A percentile compares a stretch with the other conserved stretches of the same genome.
phyloP scores from a whole-genome alignment of 2,888 invertebrate genomes.

The Isotomurus palustris region DNA sequence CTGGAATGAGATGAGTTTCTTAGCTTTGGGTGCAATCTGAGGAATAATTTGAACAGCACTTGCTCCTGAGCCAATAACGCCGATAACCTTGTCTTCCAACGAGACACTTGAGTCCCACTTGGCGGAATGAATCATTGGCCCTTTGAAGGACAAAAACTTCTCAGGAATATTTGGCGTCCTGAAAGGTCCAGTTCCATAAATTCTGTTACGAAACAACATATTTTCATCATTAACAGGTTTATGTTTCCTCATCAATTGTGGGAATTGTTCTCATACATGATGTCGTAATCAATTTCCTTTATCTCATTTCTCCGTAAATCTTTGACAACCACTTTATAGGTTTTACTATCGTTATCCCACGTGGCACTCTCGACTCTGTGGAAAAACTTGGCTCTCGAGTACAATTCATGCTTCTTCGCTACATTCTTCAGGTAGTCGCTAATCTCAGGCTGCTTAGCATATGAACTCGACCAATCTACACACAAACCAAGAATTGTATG shows the following conservation, averaged over 20 bases:
- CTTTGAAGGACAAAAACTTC: conserved; percentile 21
- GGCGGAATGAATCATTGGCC: conserved; percentile 31
- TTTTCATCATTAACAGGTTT: background rate
- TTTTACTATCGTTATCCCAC: conserved; percentile 17
- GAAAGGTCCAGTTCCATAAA: conserved; percentile 20
- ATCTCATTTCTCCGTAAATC: too few relatives aligned
- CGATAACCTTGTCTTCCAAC: conserved; percentile 28
- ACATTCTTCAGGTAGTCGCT: conserved; percentile 26
- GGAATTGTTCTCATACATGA: background rate
- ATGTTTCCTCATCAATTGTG: too few relatives aligned
- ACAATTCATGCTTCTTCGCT: conserved; percentile 20
- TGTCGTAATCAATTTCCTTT: too few relatives aligned
- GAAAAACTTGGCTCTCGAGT: conserved; percentile 21
- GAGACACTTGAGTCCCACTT: conserved; percentile 29
- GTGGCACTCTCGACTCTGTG: conserved; percentile 10
- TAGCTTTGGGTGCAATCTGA: conserved; percentile 22
- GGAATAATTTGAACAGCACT: conserved; percentile 39
- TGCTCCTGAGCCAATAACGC: conserved; percentile 34
- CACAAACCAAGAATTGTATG: conserved; percentile 2
- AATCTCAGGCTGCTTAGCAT: conserved; percentile 25
- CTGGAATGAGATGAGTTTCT: conserved; percentile 30
- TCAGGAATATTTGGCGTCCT: conserved; percentile 25
- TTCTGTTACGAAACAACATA: conserved; percentile 1
- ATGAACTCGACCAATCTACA: conserved; percentile 27
- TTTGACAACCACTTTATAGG: conserved; percentile 29